Conservation (phyloP, 2,113 vertebrate genomes). For the Mungos mungo region DNA sequence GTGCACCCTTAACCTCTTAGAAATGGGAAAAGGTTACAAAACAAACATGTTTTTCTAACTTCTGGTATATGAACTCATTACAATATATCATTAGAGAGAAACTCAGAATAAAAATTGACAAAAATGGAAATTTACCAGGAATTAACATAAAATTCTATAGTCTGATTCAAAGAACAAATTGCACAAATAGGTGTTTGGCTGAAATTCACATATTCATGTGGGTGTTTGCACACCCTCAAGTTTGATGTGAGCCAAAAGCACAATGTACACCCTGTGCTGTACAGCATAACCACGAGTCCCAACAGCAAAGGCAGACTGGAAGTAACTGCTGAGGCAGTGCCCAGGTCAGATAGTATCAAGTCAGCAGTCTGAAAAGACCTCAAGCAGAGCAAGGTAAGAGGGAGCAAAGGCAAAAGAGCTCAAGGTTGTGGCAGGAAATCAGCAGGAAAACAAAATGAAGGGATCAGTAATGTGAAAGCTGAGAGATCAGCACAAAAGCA, state of each 20-base stretch:
- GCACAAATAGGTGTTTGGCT: not conserved
- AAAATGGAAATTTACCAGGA: slow-evolving; percentile 24
- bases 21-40: not conserved
- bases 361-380: slow-evolving; percentile 27
- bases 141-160: not conserved
- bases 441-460: not conserved
- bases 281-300: not conserved
- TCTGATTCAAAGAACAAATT: slow-evolving; percentile 36
- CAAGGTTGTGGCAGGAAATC: not conserved
- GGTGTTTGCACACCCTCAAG: not conserved
- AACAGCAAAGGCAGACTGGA: not conserved
- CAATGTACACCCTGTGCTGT: not conserved
- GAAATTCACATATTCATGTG: not conserved
- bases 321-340: not conserved
- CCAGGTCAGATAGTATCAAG: not conserved
- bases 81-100: slow-evolving; percentile 7
- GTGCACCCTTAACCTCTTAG: not conserved
- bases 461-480: not conserved
- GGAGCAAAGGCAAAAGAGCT: not conserved
- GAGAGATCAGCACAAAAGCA: not conserved
- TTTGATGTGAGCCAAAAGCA: not conserved
- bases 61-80: not conserved
- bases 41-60: not conserved
- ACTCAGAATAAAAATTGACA: not conserved
- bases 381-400: not conserved